Evolutionary conservation across 2,113 vertebrate species (phyloP).

Genomic region (Eolophus roseicapilla): DNA sequence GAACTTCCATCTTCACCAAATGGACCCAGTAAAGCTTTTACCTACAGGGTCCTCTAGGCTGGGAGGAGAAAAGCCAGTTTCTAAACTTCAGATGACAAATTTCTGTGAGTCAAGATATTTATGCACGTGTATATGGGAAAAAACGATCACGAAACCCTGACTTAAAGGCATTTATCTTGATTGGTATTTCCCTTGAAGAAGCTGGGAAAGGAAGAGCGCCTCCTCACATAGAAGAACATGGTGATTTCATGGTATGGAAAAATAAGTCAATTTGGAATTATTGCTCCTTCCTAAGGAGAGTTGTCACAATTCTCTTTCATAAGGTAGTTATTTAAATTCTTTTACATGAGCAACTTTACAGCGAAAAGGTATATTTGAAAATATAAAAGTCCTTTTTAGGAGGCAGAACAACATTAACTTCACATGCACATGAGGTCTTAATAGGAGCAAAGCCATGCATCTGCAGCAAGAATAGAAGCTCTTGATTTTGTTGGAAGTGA

Average conservation of each 20-base stretch:
- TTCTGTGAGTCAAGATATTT: not conserved
- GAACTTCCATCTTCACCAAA: not conserved
- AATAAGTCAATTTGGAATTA: not conserved
- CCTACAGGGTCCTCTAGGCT: not conserved
- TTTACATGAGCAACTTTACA: constrained; percentile 11
- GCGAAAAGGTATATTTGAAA: not conserved
- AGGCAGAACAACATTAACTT: not conserved
- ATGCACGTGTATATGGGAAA: not conserved
- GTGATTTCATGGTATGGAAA: not conserved
- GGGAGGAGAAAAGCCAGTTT: not conserved
- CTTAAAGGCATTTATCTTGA: not conserved
- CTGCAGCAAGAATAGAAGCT: not conserved
- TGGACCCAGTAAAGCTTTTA: not conserved
- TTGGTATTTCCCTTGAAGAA: not conserved
- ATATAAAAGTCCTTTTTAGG: not conserved
- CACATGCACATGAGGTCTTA: not conserved
- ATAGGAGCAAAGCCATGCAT: not conserved
- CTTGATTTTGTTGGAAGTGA: not conserved
- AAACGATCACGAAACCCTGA: not conserved
- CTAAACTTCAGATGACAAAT: not conserved
- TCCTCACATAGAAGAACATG: not conserved
- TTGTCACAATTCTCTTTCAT: not conserved
- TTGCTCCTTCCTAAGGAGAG: not conserved
- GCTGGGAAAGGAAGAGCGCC: rapidly evolving
- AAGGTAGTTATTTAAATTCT: not conserved